Conservation (phyloP, 2,113 vertebrate species). For the Actenoides lindsayi region DNA sequence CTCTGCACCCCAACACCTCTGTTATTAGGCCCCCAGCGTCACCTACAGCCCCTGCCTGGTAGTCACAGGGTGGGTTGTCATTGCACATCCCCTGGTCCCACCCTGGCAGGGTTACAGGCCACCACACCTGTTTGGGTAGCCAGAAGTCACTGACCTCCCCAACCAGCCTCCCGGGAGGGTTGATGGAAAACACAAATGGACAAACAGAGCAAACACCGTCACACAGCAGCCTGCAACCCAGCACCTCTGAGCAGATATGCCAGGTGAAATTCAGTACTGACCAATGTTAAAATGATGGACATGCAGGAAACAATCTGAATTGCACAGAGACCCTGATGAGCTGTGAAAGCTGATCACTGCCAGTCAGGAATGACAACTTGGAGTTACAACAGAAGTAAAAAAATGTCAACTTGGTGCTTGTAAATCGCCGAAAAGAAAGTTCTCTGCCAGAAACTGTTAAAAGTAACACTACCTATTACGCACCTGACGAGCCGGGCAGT, state of each 20-base stretch:
- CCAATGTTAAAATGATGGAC: not conserved
- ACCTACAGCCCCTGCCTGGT: not conserved
- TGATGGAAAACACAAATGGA: not conserved
- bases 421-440: not conserved
- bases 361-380: not conserved
- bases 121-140: fast-evolving
- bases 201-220: not conserved
- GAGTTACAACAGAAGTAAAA: not conserved
- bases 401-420: not conserved
- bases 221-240: not conserved
- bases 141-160: fast-evolving
- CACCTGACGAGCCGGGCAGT: not conserved
- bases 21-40: no score
- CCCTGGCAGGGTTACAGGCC: not conserved
- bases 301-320: not conserved
- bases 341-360: not conserved
- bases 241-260: not conserved
- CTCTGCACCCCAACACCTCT: fast-evolving
- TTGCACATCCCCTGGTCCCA: not conserved
- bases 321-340: not conserved
- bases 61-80: not conserved
- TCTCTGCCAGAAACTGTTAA: not conserved
- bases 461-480: fast-evolving
- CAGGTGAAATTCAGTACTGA: not conserved
- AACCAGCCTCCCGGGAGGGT: no score